Conservation (phyloP, 2,797 vertebrate genomes). For the Syngnathus acus region DNA sequence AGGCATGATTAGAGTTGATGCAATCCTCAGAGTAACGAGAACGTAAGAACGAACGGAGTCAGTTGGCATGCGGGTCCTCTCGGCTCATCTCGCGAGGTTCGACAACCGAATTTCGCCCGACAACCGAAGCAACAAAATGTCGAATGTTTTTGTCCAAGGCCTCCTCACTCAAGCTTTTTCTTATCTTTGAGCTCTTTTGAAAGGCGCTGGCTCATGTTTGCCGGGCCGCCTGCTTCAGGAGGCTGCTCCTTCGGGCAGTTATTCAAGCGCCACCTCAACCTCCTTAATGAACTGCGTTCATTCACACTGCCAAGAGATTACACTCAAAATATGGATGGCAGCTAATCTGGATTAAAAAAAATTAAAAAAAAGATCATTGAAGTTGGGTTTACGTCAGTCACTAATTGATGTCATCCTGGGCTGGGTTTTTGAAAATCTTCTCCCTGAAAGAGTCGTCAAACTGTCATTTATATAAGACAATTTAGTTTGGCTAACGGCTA, state of each 20-base stretch:
- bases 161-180: background rate
- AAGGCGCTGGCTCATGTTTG: background rate
- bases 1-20: too few relatives aligned
- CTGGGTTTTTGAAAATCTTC: background rate
- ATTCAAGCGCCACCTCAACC: background rate
- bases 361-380: background rate
- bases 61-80: too few relatives aligned
- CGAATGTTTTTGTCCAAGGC: background rate
- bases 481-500: background rate
- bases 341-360: background rate
- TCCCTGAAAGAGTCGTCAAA: background rate
- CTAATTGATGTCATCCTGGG: background rate
- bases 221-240: background rate
- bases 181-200: background rate
- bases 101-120: too few relatives aligned
- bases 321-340: background rate
- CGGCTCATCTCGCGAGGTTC: too few relatives aligned
- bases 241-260: background rate
- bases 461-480: background rate
- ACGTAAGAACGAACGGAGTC: too few relatives aligned
- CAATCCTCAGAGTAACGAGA: too few relatives aligned
- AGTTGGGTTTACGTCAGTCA: background rate
- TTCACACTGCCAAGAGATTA: background rate
- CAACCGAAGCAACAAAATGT: too few relatives aligned
- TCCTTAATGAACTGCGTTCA: background rate